Evolutionary conservation across 2,888 invertebrate species (phyloP).

Genomic region (Zygothrica quintamaculata): DNA sequence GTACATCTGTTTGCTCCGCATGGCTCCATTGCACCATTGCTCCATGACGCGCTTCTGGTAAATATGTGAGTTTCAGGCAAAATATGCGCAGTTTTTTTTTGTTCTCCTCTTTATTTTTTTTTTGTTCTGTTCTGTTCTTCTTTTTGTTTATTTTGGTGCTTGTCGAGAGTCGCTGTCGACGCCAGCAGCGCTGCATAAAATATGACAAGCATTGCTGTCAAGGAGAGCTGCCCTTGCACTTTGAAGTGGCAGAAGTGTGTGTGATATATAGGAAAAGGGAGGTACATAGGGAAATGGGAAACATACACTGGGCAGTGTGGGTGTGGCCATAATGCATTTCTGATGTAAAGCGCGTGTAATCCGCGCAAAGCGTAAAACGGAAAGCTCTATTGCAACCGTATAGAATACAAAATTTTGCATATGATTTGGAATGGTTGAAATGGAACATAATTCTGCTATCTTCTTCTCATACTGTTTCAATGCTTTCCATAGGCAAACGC

Average conservation of each 20-base stretch:
- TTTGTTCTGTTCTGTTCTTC: constrained; percentile 18
- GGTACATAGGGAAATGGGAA: not conserved
- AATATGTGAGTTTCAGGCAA: constrained; percentile 34
- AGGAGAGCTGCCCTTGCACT: constrained; percentile 60
- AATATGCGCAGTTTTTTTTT: constrained; percentile 57
- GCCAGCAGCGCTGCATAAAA: constrained; percentile 38
- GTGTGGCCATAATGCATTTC: constrained; percentile 62
- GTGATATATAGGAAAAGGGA: no score
- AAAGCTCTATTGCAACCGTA: constrained; percentile 6
- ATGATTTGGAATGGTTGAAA: not conserved
- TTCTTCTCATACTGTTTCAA: no score
- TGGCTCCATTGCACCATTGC: constrained; percentile 30
- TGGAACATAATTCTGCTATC: not conserved
- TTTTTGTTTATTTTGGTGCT: constrained; percentile 45
- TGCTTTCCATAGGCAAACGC: not conserved
- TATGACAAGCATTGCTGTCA: constrained; percentile 55
- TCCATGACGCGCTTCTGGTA: constrained; percentile 22
- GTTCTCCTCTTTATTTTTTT: no score
- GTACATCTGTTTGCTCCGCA: constrained; percentile 66
- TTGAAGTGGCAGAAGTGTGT: constrained; percentile 6
- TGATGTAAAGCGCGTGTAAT: constrained; percentile 42
- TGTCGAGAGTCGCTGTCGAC: constrained; percentile 34
- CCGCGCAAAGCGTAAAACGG: constrained; percentile 34
- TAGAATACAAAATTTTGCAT: constrained; percentile 27
- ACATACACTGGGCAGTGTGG: constrained; percentile 5